Evolutionary conservation across 92 coral and sea anemone genomes (phyloP).

Genomic region (Paramuricea clavata): DNA sequence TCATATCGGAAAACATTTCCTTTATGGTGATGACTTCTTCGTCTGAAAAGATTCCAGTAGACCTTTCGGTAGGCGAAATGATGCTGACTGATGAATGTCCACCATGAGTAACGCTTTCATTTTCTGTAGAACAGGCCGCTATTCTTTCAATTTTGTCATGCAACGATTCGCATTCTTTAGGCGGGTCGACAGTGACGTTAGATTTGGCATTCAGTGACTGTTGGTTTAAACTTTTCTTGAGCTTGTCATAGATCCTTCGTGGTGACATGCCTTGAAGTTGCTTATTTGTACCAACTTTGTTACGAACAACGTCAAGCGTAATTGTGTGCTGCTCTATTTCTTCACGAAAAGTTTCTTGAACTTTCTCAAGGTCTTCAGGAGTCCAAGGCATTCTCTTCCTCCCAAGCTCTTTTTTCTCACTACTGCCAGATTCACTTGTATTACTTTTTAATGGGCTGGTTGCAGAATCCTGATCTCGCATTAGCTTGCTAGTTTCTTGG

Average conservation of each 20-base stretch:
- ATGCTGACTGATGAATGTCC: neutral
- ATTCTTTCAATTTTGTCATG: neutral
- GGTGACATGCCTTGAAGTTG: slow-evolving; percentile 27
- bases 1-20: slow-evolving; percentile 36
- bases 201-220: neutral
- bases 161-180: neutral
- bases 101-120: neutral
- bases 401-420: too few species aligned
- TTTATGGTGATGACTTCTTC: slow-evolving; percentile 25
- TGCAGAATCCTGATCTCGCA: too few species aligned
- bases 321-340: slow-evolving; percentile 7
- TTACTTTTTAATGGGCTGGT: neutral
- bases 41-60: slow-evolving; percentile 27
- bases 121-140: too few species aligned
- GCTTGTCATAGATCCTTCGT: slow-evolving; percentile 47
- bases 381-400: slow-evolving; percentile 18
- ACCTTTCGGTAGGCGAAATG: slow-evolving; percentile 41
- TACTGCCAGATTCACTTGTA: neutral
- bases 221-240: neutral
- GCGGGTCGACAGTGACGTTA: neutral
- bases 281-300: too few species aligned
- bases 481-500: too few species aligned
- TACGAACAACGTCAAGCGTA: neutral
- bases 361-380: slow-evolving; percentile 16
- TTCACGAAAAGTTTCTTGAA: slow-evolving; percentile 11